Conservation (phyloP, 2,113 vertebrate genomes). For the Hippocampus abdominalis region DNA sequence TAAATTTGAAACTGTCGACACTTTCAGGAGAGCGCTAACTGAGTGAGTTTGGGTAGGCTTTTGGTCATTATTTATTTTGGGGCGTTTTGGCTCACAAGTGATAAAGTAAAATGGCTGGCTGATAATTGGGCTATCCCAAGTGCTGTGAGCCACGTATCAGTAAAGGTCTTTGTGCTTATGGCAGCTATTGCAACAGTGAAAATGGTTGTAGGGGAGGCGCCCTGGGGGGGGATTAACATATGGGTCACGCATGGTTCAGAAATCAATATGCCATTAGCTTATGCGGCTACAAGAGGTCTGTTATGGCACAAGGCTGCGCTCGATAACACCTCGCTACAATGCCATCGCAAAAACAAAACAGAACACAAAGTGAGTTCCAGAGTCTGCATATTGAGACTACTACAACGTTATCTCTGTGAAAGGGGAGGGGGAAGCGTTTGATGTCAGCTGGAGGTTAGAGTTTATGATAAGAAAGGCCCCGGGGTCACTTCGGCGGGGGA, state of each 20-base stretch:
- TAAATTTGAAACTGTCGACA: no score
- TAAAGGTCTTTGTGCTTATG: neutral
- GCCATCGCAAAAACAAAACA: constrained; percentile 1
- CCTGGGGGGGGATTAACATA: constrained; percentile 58
- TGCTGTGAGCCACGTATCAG: neutral
- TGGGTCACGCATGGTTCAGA: constrained; percentile 45
- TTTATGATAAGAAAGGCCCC: constrained; percentile 77
- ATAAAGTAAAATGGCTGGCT: no score
- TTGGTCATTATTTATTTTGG: no score
- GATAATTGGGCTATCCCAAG: no score
- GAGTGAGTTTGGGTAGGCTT: no score
- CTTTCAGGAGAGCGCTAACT: no score
- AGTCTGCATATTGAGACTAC: constrained; percentile 55
- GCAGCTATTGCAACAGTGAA: constrained; percentile 60
- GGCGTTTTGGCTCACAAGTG: no score
- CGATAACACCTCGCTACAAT: constrained; percentile 50
- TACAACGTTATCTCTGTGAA: constrained; percentile 62
- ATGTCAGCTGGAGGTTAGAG: constrained; percentile 74
- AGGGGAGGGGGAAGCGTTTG: constrained; percentile 36
- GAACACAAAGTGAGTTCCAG: constrained; percentile 28
- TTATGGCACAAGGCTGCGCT: constrained; percentile 47
- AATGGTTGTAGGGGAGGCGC: constrained; percentile 48
- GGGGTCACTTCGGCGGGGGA: constrained; percentile 45
- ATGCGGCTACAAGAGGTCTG: constrained; percentile 42
- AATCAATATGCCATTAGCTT: constrained; percentile 71